Evolutionary conservation across 2,113 vertebrate species (phyloP).

Genomic region (Malurus elegans): DNA sequence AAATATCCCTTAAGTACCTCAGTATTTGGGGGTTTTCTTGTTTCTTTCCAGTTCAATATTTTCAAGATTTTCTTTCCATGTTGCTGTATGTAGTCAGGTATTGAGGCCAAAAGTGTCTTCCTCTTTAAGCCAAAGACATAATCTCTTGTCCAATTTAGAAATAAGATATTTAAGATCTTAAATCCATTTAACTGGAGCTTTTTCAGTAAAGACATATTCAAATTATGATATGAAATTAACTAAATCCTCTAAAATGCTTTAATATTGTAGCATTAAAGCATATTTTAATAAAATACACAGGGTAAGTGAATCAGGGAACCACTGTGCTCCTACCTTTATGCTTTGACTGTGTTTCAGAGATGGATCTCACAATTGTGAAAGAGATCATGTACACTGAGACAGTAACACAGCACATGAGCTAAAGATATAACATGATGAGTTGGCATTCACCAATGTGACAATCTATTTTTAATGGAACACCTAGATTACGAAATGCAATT

Average conservation of each 20-base stretch:
- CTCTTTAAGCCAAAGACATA: not conserved
- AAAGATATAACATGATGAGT: not conserved
- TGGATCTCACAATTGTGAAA: not conserved
- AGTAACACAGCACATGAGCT: not conserved
- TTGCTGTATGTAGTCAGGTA: not conserved
- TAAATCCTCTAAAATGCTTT: not conserved
- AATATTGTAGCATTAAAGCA: not conserved
- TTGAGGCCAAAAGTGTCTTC: not conserved
- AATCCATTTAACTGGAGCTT: not conserved
- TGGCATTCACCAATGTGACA: constrained; percentile 29
- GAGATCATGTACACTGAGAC: not conserved
- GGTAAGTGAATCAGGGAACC: not conserved
- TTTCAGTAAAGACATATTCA: not conserved
- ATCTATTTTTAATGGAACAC: constrained; percentile 50
- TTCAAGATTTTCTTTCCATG: not conserved
- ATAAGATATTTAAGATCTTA: not conserved
- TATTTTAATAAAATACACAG: not conserved
- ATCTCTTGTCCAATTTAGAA: not conserved
- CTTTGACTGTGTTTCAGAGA: not conserved
- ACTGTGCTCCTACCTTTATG: not conserved
- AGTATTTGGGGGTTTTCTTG: not conserved
- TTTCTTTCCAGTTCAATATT: not conserved
- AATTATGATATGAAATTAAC: not conserved
- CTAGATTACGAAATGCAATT: constrained; percentile 39
- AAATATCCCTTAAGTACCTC: not conserved